Percentiles rank a stretch among this genome's conserved stretches.
Conservation (phyloP, 1,140 invertebrate species). For the Hetaerina americana region DNA sequence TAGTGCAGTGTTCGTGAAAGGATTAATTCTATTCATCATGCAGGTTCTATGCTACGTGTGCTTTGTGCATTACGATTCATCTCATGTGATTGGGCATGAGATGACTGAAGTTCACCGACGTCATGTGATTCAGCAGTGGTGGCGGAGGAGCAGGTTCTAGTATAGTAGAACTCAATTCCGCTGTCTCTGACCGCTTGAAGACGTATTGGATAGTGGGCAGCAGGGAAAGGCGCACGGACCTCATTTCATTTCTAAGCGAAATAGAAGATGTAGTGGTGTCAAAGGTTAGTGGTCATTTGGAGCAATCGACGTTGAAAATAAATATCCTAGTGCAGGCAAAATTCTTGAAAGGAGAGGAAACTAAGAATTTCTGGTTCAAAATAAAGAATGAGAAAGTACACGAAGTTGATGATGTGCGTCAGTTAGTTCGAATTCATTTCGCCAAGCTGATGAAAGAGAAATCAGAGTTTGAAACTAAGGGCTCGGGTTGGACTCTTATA, state of each 20-base stretch:
- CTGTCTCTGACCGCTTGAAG: no score
- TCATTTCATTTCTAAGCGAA: background rate
- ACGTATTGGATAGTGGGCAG: background rate
- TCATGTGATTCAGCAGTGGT: no score
- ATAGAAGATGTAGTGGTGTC: background rate
- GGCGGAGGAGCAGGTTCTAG: no score
- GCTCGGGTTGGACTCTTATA: background rate
- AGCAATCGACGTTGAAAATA: background rate
- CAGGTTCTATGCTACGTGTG: no score
- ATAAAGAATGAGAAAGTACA: background rate
- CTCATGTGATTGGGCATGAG: no score
- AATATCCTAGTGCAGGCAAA: background rate
- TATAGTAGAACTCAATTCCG: no score
- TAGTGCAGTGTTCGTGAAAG: no score
- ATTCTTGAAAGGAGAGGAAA: background rate
- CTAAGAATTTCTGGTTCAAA: background rate
- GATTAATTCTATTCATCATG: no score
- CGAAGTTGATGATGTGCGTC: background rate
- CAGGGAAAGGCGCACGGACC: background rate
- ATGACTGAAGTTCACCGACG: no score
- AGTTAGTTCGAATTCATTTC: background rate
- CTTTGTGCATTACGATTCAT: no score
- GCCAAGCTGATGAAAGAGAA: no score
- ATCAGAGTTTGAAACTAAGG: background rate
- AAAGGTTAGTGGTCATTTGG: background rate